Conservation (phyloP, 2,888 invertebrate species). For the Punctoribates punctum region DNA sequence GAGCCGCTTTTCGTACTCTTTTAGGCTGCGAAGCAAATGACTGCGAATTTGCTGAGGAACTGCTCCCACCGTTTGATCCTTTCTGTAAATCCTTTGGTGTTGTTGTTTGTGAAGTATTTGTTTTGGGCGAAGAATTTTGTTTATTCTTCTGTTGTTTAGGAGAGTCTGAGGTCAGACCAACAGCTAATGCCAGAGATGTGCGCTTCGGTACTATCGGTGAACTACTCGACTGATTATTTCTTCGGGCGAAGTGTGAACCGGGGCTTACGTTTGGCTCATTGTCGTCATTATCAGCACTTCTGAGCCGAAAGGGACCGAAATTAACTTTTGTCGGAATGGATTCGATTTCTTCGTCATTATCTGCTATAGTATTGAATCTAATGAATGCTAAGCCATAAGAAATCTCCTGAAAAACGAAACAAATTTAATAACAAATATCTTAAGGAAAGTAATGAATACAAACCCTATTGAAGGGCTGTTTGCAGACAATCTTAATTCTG, state of each 20-base stretch:
- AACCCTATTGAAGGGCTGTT: slow-evolving; percentile 76
- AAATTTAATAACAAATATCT: not conserved
- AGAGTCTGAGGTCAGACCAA: not conserved
- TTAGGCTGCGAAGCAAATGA: not conserved
- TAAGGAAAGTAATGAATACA: not conserved
- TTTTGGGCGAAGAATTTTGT: not conserved
- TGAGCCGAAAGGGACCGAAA: slow-evolving; percentile 15
- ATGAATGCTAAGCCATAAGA: slow-evolving; percentile 78
- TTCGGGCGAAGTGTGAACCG: not conserved
- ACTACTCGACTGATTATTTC: not conserved
- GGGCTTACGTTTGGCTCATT: not conserved
- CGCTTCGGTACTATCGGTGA: not conserved
- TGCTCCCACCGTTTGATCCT: not conserved
- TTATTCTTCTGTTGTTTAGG: not conserved
- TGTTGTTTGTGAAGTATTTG: not conserved
- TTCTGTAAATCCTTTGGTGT: not conserved
- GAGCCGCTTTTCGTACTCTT: slow-evolving; percentile 21
- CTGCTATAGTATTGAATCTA: slow-evolving; percentile 60
- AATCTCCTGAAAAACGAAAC: slow-evolving; percentile 56
- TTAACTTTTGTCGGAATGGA: not conserved
- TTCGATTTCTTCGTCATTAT: slow-evolving; percentile 28
- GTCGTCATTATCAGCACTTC: not conserved
- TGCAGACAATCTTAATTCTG: slow-evolving; percentile 73
- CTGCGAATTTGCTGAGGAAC: not conserved
- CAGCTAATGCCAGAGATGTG: not conserved